Evolutionary conservation across 1,140 invertebrate species (phyloP).

Genomic region (Mactra quadrangularis): DNA sequence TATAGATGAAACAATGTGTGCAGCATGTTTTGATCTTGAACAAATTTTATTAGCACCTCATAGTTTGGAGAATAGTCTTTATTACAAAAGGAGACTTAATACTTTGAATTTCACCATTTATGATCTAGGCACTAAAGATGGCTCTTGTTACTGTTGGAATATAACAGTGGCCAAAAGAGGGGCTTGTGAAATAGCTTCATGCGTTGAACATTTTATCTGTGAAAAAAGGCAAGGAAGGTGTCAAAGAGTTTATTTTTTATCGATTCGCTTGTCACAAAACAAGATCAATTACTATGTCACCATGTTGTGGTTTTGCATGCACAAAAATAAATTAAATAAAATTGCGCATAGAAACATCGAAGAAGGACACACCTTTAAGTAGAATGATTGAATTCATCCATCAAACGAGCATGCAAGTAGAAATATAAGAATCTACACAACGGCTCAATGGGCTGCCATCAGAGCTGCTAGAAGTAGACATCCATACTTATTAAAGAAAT

Average conservation of each 20-base stretch:
- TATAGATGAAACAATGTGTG: neutral
- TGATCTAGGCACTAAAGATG: slow-evolving; percentile 15
- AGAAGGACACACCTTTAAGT: slow-evolving; percentile 34
- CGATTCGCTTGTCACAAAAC: slow-evolving; percentile 15
- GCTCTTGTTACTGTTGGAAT: slow-evolving; percentile 26
- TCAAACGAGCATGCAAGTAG: slow-evolving; percentile 13
- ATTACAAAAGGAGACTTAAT: slow-evolving; percentile 25
- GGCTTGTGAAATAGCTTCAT: slow-evolving; percentile 33
- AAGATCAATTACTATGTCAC: slow-evolving; percentile 28
- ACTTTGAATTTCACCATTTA: slow-evolving; percentile 33
- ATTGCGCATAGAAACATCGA: slow-evolving; percentile 23
- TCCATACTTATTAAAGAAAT: too few relatives aligned
- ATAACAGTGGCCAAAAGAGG: neutral
- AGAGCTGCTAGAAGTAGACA: too few relatives aligned
- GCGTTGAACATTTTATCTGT: slow-evolving; percentile 6
- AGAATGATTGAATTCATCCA: slow-evolving; percentile 33
- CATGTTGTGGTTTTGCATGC: slow-evolving; percentile 26
- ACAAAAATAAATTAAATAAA: slow-evolving; percentile 14
- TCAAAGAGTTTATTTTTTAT: slow-evolving; percentile 4
- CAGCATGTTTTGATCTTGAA: slow-evolving; percentile 37
- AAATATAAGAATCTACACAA: too few relatives aligned
- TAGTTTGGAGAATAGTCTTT: slow-evolving; percentile 3
- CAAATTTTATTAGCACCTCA: slow-evolving; percentile 23
- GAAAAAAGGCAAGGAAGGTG: neutral
- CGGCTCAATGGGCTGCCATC: too few relatives aligned